phyloP scores from a whole-genome alignment of 2,113 vertebrate species.

The Enhydra lutris region DNA sequence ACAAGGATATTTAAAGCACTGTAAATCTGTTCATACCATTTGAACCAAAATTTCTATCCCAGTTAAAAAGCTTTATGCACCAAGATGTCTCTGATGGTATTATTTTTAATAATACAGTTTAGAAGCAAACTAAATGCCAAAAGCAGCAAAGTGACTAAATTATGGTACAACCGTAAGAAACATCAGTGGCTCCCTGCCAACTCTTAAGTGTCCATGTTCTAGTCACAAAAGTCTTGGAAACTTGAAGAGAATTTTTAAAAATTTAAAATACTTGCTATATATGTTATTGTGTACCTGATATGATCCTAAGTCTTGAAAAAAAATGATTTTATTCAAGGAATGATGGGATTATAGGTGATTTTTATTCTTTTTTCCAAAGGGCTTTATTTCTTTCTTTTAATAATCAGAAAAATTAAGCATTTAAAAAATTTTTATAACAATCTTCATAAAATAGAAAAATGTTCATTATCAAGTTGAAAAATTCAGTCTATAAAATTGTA shows the following conservation, averaged over 20 bases:
- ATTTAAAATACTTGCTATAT: neutral
- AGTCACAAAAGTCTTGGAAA: neutral
- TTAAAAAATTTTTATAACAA: neutral
- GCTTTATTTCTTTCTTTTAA: neutral
- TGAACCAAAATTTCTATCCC: neutral
- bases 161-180: neutral
- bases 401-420: neutral
- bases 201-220: neutral
- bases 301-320: neutral
- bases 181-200: neutral
- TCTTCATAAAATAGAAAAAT: conserved; percentile 42
- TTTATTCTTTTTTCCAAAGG: conserved; percentile 27
- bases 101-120: neutral
- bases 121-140: neutral
- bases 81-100: neutral
- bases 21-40: neutral
- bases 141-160: neutral
- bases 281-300: neutral
- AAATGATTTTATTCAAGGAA: conserved; percentile 12
- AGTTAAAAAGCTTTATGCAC: neutral
- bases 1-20: conserved; percentile 25
- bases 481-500: neutral
- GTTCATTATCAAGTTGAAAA: conserved; percentile 23
- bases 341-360: neutral
- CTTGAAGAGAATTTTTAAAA: neutral